Evolutionary conservation across 2,888 invertebrate species (phyloP).

Genomic region (Perithous albicinctus): DNA sequence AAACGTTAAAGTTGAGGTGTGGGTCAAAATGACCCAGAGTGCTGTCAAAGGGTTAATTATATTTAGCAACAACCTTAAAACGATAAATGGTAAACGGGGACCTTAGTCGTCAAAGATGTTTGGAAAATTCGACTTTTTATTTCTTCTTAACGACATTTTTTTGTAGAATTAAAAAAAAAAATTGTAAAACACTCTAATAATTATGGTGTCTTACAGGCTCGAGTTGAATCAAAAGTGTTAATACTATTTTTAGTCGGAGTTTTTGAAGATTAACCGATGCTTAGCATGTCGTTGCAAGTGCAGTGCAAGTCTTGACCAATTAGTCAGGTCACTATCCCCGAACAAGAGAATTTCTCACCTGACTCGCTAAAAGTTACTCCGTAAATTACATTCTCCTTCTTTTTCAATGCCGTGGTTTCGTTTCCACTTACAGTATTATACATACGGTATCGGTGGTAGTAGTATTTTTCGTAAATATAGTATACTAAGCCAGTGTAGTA

Average conservation of each 20-base stretch:
- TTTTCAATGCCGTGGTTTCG: background rate
- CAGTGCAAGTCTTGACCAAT: background rate
- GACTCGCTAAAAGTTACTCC: background rate
- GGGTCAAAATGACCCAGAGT: too few relatives aligned
- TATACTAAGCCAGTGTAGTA: background rate
- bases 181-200: too few relatives aligned
- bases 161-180: too few relatives aligned
- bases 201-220: background rate
- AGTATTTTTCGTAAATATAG: constrained; percentile 21
- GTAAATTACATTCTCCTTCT: background rate
- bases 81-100: too few relatives aligned
- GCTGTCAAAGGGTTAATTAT: too few relatives aligned
- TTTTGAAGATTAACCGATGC: background rate
- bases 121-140: too few relatives aligned
- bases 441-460: background rate
- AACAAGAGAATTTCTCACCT: background rate
- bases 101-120: too few relatives aligned
- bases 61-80: too few relatives aligned
- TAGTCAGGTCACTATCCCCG: background rate
- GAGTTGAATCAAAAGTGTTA: background rate
- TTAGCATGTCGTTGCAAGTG: background rate
- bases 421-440: background rate
- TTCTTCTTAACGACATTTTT: too few relatives aligned
- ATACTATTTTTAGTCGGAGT: background rate
- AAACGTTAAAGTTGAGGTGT: too few relatives aligned